Conservation (phyloP, 2,797 vertebrate species). For the Mormyrops attenuatus region DNA sequence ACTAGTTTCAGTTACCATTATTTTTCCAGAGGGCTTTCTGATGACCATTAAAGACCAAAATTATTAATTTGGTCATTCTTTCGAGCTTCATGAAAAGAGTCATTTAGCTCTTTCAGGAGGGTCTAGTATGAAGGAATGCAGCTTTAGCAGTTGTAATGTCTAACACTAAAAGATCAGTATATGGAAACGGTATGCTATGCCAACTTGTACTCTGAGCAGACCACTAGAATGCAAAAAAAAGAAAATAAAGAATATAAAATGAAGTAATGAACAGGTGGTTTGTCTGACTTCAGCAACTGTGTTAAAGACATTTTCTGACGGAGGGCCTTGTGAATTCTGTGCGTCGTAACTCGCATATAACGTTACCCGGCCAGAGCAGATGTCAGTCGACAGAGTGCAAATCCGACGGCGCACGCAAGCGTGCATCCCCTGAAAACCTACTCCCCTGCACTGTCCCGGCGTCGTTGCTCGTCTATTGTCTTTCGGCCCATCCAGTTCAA, state of each 20-base stretch:
- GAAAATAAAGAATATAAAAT: slow-evolving; percentile 44
- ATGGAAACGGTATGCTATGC: slow-evolving; percentile 58
- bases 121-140: slow-evolving; percentile 47
- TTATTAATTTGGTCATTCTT: slow-evolving; percentile 27
- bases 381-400: slow-evolving; percentile 51
- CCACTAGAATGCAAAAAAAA: slow-evolving; percentile 32
- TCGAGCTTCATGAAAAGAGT: slow-evolving; percentile 32
- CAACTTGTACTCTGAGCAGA: slow-evolving; percentile 48
- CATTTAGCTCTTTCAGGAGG: slow-evolving; percentile 47
- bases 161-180: slow-evolving; percentile 50
- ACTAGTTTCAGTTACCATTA: slow-evolving; percentile 49
- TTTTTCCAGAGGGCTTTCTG: slow-evolving; percentile 24
- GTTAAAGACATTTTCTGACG: slow-evolving; percentile 45
- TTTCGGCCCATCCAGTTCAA: slow-evolving; percentile 53
- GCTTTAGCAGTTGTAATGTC: slow-evolving; percentile 44
- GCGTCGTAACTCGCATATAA: slow-evolving; percentile 54
- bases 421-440: slow-evolving; percentile 60
- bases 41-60: slow-evolving; percentile 13
- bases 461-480: slow-evolving; percentile 65
- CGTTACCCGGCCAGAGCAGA: slow-evolving; percentile 46
- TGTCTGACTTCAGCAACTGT: slow-evolving; percentile 51
- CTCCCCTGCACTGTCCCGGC: slow-evolving; percentile 37
- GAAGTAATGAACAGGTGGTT: slow-evolving; percentile 65
- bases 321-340: slow-evolving; percentile 43
- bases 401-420: slow-evolving; percentile 50